Base-by-base conservation (phyloP, 2,888 invertebrate genomes). In the Crocallis elinguaria region DNA sequence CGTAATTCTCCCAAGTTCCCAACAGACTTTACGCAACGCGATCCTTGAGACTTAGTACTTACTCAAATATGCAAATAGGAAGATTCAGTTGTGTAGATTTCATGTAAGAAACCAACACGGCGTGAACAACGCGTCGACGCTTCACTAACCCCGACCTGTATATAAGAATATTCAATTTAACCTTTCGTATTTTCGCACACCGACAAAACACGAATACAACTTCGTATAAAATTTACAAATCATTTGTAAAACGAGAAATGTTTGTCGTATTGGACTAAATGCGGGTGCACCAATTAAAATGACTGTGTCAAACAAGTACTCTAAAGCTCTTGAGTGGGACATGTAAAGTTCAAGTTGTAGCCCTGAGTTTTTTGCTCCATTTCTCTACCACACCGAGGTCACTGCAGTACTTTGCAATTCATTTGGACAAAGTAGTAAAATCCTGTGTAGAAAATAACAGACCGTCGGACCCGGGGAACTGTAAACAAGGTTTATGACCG, bases 231-330 rank as follows among this genome's bases (percentile, higher is more conserved):
- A 60, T 33, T 49, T 44, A 32, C 14, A 54, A 53, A 55, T 57
- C 49, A 44, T 57, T 45, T 17, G 16, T 29, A 42, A 43, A 41
- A 45, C 39, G 41, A 57, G 51, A 27, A 55, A 49, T 60, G 53
- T 53, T 60, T 51, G 55, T 61, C 53, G 42, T 49, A 60, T 46
- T 52, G 42, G 56, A 59, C 49, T 52, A 25, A 42, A 46, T 37
- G 42, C 25, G 33, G 23, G 25, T 19, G 48, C 45, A 55, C 56
- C 56, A 60, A 64, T 62, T 64, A 62, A 60, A 57, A 58, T 49
- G 51, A 50, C 57, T 60, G 52, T 59, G 56, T 57, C 59, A 58
- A 58, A 62, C 57, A 60, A 64, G 57, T 59, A 38, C 43, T 60
- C 48, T 27, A 51, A 49, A 56, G 49, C 55, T 60, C 50, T 39